Base-by-base conservation (phyloP, 2,888 invertebrate genomes). In the Drosophila aldrichi region DNA sequence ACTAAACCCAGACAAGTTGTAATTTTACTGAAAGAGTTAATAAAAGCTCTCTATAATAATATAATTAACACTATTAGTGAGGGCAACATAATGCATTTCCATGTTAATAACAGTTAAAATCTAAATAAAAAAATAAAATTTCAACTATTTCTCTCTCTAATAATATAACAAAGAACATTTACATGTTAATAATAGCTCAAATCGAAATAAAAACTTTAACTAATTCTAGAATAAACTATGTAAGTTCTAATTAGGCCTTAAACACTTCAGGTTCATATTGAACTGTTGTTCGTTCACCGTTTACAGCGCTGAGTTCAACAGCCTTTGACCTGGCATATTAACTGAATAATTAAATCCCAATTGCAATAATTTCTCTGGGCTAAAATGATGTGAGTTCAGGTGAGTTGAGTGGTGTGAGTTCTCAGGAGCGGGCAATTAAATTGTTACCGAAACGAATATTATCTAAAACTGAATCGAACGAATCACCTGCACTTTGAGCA, bases 401-500 rank as follows among this genome's bases (percentile, higher is more conserved):
- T 2, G 10, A 9, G 25, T 12, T 48, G 40, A 34, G 46, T 16
- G 40, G 14, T 16, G 56, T 20, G 49, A n/a, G 40, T 59, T 70
- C 58, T 36, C 73, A 65, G 65, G 38, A 52, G 46, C 25, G 32
- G 12, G 34, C 40, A 48, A 36, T 40, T 32, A 38, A 40, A 14
- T 54, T 57, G 14, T 34, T 38, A 36, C 29, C 48, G 61, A 48
- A 48, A 72, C 25, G 18, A 44, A 22, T 20, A 65, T 59, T 48
- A 44, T 18, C 43, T 56, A 25, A 48, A 48, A 58, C 44, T 51
- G 49, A 34, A 61, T 44, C 38, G 8, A 63, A 34, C 44, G 52
- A 69, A 60, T 85, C 83, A 89, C 89, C 89, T 90, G 78, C 64
- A 87, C 64, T 79, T 90, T 89, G 12, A 82, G 58, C 74, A 90